phyloP scores from a whole-genome alignment of 2,797 vertebrate species.

The Aulostomus chinensis region DNA sequence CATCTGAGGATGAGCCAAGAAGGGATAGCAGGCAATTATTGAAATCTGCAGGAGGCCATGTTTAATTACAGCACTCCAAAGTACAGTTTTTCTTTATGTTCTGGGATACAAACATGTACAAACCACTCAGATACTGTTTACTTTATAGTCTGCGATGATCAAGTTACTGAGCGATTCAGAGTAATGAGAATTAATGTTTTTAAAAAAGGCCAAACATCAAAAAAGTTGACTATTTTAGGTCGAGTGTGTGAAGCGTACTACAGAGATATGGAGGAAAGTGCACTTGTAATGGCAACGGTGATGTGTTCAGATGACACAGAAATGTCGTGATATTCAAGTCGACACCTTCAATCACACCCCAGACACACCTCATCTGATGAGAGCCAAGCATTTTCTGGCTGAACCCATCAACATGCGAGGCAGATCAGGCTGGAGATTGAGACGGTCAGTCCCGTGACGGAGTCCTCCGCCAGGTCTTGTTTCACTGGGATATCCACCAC shows the following conservation, averaged over 20 bases:
- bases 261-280: slow-evolving; percentile 13
- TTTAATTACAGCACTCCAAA: slow-evolving; percentile 12
- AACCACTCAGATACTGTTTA: too few species aligned
- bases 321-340: slow-evolving; percentile 64
- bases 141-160: too few species aligned
- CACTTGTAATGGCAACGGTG: slow-evolving; percentile 16
- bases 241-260: too few species aligned
- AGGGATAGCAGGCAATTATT: slow-evolving; percentile 14
- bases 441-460: slow-evolving; percentile 24
- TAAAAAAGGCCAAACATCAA: too few species aligned
- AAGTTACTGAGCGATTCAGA: too few species aligned
- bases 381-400: slow-evolving; percentile 53
- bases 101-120: neutral
- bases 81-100: slow-evolving; percentile 8
- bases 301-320: slow-evolving; percentile 52
- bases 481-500: too few species aligned
- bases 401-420: too few species aligned
- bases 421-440: slow-evolving; percentile 48
- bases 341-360: slow-evolving; percentile 53
- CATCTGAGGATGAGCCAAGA: slow-evolving; percentile 13
- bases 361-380: slow-evolving; percentile 47
- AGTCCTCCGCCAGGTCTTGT: too few species aligned
- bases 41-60: slow-evolving; percentile 8
- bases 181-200: too few species aligned
- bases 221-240: too few species aligned